Conservation (phyloP, 2,797 vertebrate species). For the Erithacus rubecula region DNA sequence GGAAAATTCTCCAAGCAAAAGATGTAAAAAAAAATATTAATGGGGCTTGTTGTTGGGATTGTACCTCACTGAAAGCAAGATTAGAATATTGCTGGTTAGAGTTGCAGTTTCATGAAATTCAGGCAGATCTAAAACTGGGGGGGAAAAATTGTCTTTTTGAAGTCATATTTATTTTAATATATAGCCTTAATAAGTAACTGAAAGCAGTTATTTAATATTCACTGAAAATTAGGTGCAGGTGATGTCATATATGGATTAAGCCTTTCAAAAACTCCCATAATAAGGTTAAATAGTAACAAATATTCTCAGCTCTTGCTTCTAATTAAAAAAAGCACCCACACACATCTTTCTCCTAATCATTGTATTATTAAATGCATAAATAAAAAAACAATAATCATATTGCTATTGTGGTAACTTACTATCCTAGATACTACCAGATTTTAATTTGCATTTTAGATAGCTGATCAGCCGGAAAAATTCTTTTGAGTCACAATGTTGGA, state of each 20-base stretch:
- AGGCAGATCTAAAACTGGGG: neutral
- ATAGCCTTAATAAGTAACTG: constrained; percentile 39
- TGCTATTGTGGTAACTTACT: neutral
- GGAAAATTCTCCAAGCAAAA: neutral
- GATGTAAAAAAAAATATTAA: neutral
- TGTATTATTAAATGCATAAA: constrained; percentile 43
- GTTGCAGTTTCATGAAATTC: neutral
- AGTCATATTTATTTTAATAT: constrained; percentile 39
- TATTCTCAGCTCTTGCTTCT: neutral
- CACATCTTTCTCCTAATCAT: constrained; percentile 6
- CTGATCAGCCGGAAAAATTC: neutral
- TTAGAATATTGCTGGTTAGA: neutral
- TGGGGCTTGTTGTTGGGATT: neutral
- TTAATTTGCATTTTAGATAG: neutral
- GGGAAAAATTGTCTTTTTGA: neutral
- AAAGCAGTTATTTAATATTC: constrained; percentile 41
- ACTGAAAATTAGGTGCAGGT: constrained; percentile 25
- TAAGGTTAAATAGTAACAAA: constrained; percentile 21
- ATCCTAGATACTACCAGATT: neutral
- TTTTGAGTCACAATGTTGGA: neutral
- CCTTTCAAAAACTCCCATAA: neutral
- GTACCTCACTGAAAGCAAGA: neutral
- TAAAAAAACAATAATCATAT: neutral
- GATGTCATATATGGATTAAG: constrained; percentile 30
- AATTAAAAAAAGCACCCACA: constrained; percentile 22